Base-by-base conservation (phyloP, 2,113 vertebrate genomes). In the Myiagra hebetior region DNA sequence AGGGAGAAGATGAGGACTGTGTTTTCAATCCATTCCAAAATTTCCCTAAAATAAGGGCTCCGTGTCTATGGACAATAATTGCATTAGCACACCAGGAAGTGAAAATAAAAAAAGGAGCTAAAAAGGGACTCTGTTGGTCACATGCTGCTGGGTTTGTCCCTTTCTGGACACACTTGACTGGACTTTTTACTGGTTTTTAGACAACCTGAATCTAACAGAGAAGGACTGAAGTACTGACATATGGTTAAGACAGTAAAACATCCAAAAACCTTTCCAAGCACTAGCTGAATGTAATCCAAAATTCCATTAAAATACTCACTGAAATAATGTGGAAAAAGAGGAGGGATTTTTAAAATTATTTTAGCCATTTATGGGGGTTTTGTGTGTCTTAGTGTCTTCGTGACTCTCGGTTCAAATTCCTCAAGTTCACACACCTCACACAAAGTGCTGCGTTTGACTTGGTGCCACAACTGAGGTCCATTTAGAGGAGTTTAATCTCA, bases 231-330 rank as follows among this genome's bases (percentile, higher is more conserved):
- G 37, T 84, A 89, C 72, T 86, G 89, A 91, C 95, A 95, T 97
- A 91, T 95, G 95, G 88, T 87, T 90, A 85, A 91, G 91, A 94
- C 37, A 97, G 90, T 90, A 96, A 95, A 95, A 77, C 73, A 95
- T 86, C 47, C 75, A 31, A 94, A 64, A 96, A 41, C 42, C 60
- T 78, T 91, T 96, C 87, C 94, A 97, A 95, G 87, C 56, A 23
- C 87, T 85, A 82, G 72, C 86, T 96, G 97, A 95, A 91, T 13
- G 63, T 41, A n/a, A 76, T 97, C 93, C 95, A 97, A 95, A 92
- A 93, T 84, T 87, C 89, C 73, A 80, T 94, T 87, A 95, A 96
- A 93, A 91, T 59, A 19, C 81, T 81, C 85, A 39, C 47, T 87
- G 85, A 82, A 95, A 79, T 95, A 62, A 84, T 82, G 70, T 84